Conservation (phyloP, 2,888 invertebrate species). For the Seladonia tumulorum region DNA sequence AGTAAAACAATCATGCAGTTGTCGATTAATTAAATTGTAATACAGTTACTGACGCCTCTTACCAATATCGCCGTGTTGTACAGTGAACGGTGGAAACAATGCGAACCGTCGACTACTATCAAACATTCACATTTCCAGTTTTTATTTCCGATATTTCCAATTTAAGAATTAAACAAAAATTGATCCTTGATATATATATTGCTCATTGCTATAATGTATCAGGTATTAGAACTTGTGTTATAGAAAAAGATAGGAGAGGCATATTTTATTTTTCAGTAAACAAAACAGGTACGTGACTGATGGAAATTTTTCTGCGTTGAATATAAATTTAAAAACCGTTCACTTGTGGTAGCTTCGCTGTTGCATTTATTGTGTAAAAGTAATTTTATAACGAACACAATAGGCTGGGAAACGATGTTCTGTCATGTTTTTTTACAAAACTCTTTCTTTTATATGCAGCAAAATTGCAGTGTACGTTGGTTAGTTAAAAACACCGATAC, state of each 20-base stretch:
- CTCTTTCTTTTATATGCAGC: not conserved
- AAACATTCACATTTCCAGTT: not conserved
- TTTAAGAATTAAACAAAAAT: not conserved
- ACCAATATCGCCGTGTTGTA: not conserved
- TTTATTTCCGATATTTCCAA: not conserved
- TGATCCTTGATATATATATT: not conserved
- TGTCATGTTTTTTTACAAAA: not conserved
- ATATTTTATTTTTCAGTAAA: not conserved
- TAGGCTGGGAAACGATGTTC: not conserved
- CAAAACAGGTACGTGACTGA: not conserved
- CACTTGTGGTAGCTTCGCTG: not conserved
- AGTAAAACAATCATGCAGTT: conserved; percentile 32
- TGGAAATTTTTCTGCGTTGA: not conserved
- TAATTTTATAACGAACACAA: not conserved
- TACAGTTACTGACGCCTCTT: not conserved
- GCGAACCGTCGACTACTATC: not conserved
- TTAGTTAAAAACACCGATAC: not conserved
- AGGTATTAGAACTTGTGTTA: too few species aligned
- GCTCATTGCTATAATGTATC: not conserved
- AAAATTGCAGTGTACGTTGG: not conserved
- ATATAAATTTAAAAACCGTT: not conserved
- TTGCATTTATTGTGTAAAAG: not conserved
- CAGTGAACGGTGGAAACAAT: not conserved
- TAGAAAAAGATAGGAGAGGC: not conserved
- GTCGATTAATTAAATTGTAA: conserved; percentile 20